phyloP scores from a whole-genome alignment of 2,888 invertebrate genomes.

The Rhamphomyia laevipes region DNA sequence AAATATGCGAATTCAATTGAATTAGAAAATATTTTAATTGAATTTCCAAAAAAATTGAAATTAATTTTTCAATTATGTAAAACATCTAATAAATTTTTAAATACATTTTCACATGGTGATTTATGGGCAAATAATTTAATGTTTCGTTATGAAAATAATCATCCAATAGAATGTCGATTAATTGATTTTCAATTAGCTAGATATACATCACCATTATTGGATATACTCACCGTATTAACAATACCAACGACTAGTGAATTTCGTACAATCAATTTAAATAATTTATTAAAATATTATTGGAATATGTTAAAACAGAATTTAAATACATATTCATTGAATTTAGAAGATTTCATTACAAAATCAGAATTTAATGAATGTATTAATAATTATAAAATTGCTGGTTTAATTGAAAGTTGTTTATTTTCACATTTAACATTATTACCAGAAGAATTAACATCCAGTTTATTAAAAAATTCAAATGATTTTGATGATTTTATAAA shows the following conservation, averaged over 20 bases:
- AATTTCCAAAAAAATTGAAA: slow-evolving; percentile 22
- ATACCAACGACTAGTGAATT: slow-evolving; percentile 39
- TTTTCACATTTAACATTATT: slow-evolving; percentile 44
- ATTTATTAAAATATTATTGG: slow-evolving; percentile 47
- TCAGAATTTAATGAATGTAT: slow-evolving; percentile 35
- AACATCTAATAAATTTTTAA: slow-evolving; percentile 32
- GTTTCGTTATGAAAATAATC: slow-evolving; percentile 31
- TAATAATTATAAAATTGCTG: slow-evolving; percentile 41
- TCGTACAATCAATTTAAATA: slow-evolving; percentile 35
- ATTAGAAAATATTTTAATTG: slow-evolving; percentile 21
- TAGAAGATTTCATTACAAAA: slow-evolving; percentile 36
- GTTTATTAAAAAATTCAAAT: slow-evolving; percentile 38
- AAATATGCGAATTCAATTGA: slow-evolving; percentile 22
- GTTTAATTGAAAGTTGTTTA: slow-evolving; percentile 43
- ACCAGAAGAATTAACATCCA: slow-evolving; percentile 39
- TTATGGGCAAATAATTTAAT: slow-evolving; percentile 40
- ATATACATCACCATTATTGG: slow-evolving; percentile 54
- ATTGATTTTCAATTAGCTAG: slow-evolving; percentile 59
- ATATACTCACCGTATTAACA: slow-evolving; percentile 42
- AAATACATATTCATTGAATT: slow-evolving; percentile 30
- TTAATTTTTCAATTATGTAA: slow-evolving; percentile 27
- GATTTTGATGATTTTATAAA: slow-evolving; percentile 45
- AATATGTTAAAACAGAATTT: slow-evolving; percentile 39
- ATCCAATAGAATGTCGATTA: slow-evolving; percentile 46
- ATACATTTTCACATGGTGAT: slow-evolving; percentile 38